Evolutionary conservation across 2,888 invertebrate species (phyloP).

Genomic region (Nemoura dubitans): DNA sequence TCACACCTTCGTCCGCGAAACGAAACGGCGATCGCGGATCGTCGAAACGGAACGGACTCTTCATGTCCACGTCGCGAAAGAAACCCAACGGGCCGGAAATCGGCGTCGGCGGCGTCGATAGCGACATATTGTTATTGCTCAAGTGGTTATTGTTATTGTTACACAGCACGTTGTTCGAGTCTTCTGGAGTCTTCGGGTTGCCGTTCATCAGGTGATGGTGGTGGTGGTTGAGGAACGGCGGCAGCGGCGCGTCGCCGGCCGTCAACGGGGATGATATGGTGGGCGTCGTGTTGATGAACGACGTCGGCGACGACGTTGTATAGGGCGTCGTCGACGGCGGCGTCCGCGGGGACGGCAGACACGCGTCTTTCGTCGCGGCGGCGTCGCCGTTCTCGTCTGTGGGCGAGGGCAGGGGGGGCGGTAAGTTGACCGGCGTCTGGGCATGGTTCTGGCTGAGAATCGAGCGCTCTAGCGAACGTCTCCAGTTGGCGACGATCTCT

Average conservation of each 20-base stretch:
- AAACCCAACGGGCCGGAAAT: slow-evolving; percentile 54
- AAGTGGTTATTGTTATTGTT: slow-evolving; percentile 59
- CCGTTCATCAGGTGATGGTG: slow-evolving; percentile 55
- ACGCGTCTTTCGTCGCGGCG: slow-evolving; percentile 64
- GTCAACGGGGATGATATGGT: slow-evolving; percentile 48
- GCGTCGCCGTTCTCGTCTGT: slow-evolving; percentile 64
- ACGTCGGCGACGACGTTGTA: slow-evolving; percentile 55
- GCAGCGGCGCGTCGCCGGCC: slow-evolving; percentile 35
- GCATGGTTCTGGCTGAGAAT: slow-evolving; percentile 54
- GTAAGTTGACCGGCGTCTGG: slow-evolving; percentile 58
- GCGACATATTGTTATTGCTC: slow-evolving; percentile 52
- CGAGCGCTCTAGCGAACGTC: slow-evolving; percentile 72
- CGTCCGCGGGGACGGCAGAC: slow-evolving; percentile 64
- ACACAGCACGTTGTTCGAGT: slow-evolving; percentile 54
- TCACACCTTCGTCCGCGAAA: slow-evolving; percentile 82
- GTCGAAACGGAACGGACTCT: slow-evolving; percentile 81
- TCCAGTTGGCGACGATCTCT: slow-evolving; percentile 83
- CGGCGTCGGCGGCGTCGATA: slow-evolving; percentile 45
- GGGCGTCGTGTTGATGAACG: slow-evolving; percentile 54
- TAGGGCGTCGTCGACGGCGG: slow-evolving; percentile 58
- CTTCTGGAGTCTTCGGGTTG: slow-evolving; percentile 66
- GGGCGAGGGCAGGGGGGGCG: slow-evolving; percentile 60
- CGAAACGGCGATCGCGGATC: slow-evolving; percentile 82
- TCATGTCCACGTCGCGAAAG: slow-evolving; percentile 61
- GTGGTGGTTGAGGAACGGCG: slow-evolving; percentile 55